Evolutionary conservation across 1,140 invertebrate species (phyloP).

Genomic region (Bombyx mori): ASM3026992v2 NC_085123.1:9588501-9589000

Average conservation of each 20-base stretch:
- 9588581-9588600: conserved; percentile 44
- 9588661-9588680: conserved; percentile 44
- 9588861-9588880: background rate
- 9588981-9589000: conserved; percentile 4
- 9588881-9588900: background rate
- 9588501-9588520: conserved; percentile 19
- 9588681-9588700: conserved; percentile 46
- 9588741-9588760: conserved; percentile 20
- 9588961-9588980: background rate
- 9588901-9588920: background rate
- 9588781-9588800: conserved; percentile 14
- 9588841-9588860: background rate
- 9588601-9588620: conserved; percentile 44
- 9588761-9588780: conserved; percentile 30
- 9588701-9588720: conserved; percentile 51
- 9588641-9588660: conserved; percentile 38
- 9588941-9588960: background rate
- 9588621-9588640: conserved; percentile 60
- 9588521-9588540: conserved; percentile 20
- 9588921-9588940: background rate
- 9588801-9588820: background rate
- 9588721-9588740: conserved; percentile 28
- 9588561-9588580: conserved; percentile 26
- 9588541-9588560: conserved; percentile 22
- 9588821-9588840: background rate